Percentiles rank a stretch among this genome's conserved stretches.
Conservation (phyloP, 2,888 invertebrate species). For the Catocala sponsa region DNA sequence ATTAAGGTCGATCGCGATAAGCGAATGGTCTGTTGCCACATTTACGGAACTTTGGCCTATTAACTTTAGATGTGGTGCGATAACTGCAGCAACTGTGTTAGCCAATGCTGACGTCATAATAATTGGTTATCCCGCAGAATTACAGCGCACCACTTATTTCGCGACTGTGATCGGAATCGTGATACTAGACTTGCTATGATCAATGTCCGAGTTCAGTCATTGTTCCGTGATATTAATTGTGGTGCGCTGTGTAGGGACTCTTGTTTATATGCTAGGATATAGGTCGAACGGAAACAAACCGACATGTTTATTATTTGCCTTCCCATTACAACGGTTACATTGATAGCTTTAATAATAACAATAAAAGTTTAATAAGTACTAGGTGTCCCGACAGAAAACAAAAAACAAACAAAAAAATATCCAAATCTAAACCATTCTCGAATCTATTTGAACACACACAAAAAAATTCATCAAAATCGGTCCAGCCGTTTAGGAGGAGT, state of each 20-base stretch:
- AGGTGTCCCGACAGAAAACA: too few relatives aligned
- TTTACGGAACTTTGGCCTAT: slow-evolving; percentile 66
- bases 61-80: slow-evolving; percentile 65
- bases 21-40: slow-evolving; percentile 49
- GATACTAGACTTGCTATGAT: slow-evolving; percentile 41
- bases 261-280: slow-evolving; percentile 38
- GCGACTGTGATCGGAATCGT: slow-evolving; percentile 50
- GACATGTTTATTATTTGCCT: neutral
- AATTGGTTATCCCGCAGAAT: slow-evolving; percentile 58
- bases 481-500: too few relatives aligned
- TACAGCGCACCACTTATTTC: slow-evolving; percentile 53
- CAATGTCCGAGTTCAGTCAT: slow-evolving; percentile 35
- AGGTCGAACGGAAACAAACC: slow-evolving; percentile 45
- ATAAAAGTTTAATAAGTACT: too few relatives aligned
- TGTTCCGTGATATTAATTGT: slow-evolving; percentile 38
- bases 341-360: too few relatives aligned
- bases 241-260: slow-evolving; percentile 31
- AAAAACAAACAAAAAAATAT: too few relatives aligned
- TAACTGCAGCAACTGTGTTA: slow-evolving; percentile 46
- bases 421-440: too few relatives aligned
- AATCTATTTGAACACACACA: too few relatives aligned
- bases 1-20: slow-evolving; percentile 36
- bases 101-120: slow-evolving; percentile 58
- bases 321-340: too few relatives aligned
- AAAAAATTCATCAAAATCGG: too few relatives aligned